These are phyloP conservation scores for Drosophila ohnishii DNA, from an alignment of 1,140 invertebrate genomes.

Conservation along the genomic window DNA sequence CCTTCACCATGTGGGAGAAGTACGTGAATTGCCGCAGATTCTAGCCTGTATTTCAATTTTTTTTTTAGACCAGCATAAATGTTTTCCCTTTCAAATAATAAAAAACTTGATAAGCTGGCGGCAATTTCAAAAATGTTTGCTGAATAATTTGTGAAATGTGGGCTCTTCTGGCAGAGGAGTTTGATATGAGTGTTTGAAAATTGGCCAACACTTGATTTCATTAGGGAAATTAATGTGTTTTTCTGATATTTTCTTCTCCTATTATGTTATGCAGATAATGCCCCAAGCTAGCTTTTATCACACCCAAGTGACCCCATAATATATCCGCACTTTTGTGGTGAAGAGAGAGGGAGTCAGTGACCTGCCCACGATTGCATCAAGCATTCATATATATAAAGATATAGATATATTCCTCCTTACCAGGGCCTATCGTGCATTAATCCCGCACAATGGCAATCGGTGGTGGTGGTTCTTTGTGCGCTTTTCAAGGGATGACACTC, in stretches of 20 bases:
- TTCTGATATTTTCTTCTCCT: background rate
- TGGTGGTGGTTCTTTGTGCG: constrained; percentile 20
- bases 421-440: constrained; percentile 6
- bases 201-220: background rate
- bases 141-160: constrained; percentile 12
- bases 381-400: background rate
- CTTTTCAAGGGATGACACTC: background rate
- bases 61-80: constrained; percentile 17
- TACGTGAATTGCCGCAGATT: constrained; percentile 40
- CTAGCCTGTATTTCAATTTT: background rate
- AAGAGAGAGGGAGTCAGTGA: constrained; percentile 9
- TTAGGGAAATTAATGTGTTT: background rate
- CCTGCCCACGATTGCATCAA: constrained; percentile 22
- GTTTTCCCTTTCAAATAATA: constrained; percentile 1
- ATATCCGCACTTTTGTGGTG: constrained; percentile 25
- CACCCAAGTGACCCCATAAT: background rate
- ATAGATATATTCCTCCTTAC: background rate
- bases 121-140: too few species aligned
- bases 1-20: constrained; percentile 70
- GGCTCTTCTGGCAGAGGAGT: background rate
- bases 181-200: background rate
- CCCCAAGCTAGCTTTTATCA: constrained; percentile 16
- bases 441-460: constrained; percentile 10
- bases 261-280: background rate
- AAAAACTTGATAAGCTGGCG: background rate